These are phyloP conservation scores for Oceanodroma tethys DNA, from an alignment of 2,113 vertebrate species.

Conservation along the genomic window DNA sequence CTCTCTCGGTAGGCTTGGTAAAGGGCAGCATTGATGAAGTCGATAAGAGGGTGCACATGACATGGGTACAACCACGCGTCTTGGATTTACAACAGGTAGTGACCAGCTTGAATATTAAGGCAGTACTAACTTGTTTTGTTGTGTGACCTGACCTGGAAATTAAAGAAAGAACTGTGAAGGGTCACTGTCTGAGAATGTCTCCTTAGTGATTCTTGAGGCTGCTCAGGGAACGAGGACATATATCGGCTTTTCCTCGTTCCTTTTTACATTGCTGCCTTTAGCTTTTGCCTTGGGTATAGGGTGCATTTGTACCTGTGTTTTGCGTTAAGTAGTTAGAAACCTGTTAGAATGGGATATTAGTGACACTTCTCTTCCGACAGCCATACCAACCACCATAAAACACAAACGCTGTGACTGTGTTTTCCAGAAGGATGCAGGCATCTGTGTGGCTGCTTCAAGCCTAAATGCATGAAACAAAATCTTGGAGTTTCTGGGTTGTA, in stretches of 20 bases:
- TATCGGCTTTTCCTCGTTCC: background rate
- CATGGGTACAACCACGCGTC: slow-evolving; percentile 95
- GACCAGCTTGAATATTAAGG: background rate
- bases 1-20: slow-evolving; percentile 91
- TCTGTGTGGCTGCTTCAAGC: background rate
- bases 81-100: slow-evolving; percentile 91
- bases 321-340: background rate
- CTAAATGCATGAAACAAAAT: background rate
- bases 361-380: background rate
- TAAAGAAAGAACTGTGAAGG: rapidly evolving
- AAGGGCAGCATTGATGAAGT: slow-evolving; percentile 97
- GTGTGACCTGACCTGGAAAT: too few species aligned
- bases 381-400: rapidly evolving
- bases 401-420: rapidly evolving
- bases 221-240: background rate
- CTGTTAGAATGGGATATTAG: too few species aligned
- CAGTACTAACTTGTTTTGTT: rapidly evolving
- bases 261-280: rapidly evolving
- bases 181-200: background rate
- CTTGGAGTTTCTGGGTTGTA: background rate
- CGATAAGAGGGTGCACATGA: slow-evolving; percentile 95
- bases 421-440: background rate
- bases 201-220: background rate
- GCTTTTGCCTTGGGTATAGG: background rate
- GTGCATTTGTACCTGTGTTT: too few species aligned